Evolutionary conservation across 2,113 vertebrate genomes (phyloP), one percentile per base, ranked within the genome.

Genomic region (Pachyramphus minor): DNA sequence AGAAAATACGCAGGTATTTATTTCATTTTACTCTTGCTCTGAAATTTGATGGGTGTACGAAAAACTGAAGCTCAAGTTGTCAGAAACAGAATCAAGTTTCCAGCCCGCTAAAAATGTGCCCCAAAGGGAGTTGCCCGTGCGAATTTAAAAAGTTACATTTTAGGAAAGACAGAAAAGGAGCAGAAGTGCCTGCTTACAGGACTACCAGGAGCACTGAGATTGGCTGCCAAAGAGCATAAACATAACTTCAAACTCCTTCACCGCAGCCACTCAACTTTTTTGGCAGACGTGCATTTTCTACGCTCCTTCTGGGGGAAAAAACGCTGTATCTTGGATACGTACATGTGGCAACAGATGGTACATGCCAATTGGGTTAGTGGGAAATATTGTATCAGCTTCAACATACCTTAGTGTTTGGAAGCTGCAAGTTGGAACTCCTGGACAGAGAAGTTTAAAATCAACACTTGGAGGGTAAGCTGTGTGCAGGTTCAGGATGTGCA

Each of bases 181-280:
- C 42, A 72, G 44, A 85, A 72, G 44, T 45, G 33, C 58, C 62
- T 81, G 47, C 50, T 84, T 67, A 68, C 28, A 75, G 62, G 52
- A 72, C 66, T 55, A 82, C 33, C 62, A 86, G 58, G 73, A 87
- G 45, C 68, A 80, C 28, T 19, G 33, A 68, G 55, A 71, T 11
- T 49, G 72, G 41, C 85, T 94, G 85, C 75, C 94, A 96, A 92
- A 35, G 52, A 81, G 52, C 69, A 91, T 86, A 56, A 89, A 66
- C 6, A 0, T 62, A 69, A 63, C 39, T 81, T 83, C 80, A 63
- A 75, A 80, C 55, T 77, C 63, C 63, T 81, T 64, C 80, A 90
- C 68, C 52, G 56, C 45, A 90, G 39, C 47, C 52, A 77, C 59
- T 74, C 58, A 82, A 66, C 72, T 59, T 84, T 72, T 84, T 77